Conservation (phyloP, 2,113 vertebrate species). For the Limanda limanda region DNA sequence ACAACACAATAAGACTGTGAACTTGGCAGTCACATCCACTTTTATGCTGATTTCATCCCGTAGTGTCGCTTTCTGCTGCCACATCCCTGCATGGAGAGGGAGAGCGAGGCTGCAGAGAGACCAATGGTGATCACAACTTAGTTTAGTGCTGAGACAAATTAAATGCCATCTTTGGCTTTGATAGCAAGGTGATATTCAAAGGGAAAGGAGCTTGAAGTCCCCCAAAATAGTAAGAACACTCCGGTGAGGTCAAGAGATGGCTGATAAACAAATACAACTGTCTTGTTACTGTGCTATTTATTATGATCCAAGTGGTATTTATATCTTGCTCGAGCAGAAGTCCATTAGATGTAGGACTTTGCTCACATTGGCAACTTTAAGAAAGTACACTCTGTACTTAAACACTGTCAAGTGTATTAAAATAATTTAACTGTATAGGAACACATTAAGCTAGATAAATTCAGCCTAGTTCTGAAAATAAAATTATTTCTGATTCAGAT, state of each 20-base stretch:
- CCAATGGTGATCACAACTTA: conserved; percentile 34
- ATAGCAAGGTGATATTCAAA: conserved; percentile 40
- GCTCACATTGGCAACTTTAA: no score
- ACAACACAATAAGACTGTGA: conserved; percentile 53
- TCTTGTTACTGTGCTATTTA: conserved; percentile 24
- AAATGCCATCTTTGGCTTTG: conserved; percentile 64
- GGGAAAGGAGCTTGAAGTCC: conserved; percentile 35
- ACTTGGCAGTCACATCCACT: conserved; percentile 53
- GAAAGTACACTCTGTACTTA: no score
- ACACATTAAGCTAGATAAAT: no score
- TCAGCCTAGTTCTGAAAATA: no score
- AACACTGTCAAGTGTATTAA: no score
- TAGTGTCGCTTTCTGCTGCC: conserved; percentile 37
- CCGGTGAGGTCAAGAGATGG: neutral
- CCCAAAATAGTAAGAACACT: conserved; percentile 13
- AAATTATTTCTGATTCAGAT: no score
- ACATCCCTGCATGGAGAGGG: conserved; percentile 31
- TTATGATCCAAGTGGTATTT: conserved; percentile 17
- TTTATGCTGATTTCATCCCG: conserved; percentile 68
- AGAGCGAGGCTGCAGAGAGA: conserved; percentile 24
- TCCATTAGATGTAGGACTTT: neutral
- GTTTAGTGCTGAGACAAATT: conserved; percentile 54
- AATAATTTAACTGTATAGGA: no score
- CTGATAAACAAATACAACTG: neutral
- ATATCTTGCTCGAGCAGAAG: neutral